phyloP scores from a whole-genome alignment of 2,797 vertebrate genomes.

The Argya squamiceps region DNA sequence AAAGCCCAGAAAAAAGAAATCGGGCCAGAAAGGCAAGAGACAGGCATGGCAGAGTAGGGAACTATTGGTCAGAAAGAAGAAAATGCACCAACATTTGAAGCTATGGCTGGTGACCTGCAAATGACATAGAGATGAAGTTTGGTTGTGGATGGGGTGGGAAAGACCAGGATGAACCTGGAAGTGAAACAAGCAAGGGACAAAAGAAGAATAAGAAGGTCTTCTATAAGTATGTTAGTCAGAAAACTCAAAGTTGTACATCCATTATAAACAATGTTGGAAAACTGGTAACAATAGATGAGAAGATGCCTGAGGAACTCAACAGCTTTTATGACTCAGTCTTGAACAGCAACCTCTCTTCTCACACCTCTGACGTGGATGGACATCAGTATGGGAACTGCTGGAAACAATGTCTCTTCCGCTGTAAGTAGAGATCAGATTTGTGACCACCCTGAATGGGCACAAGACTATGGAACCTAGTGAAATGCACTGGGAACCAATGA shows the following conservation, averaged over 20 bases:
- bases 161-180: not conserved
- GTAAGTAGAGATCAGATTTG: not conserved
- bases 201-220: not conserved
- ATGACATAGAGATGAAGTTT: not conserved
- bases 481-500: not conserved
- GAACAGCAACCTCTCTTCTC: not conserved
- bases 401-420: not conserved
- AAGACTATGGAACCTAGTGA: not conserved
- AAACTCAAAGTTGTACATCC: not conserved
- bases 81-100: not conserved
- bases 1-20: not conserved
- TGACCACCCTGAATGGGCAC: not conserved
- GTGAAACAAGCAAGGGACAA: not conserved
- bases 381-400: no score
- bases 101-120: not conserved
- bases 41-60: rapidly evolving
- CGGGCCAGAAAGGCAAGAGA: not conserved
- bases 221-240: not conserved
- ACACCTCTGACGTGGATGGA: not conserved
- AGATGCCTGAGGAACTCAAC: not conserved
- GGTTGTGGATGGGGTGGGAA: not conserved
- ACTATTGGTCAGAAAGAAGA: not conserved
- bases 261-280: not conserved
- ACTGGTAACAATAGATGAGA: not conserved
- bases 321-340: not conserved